Percentiles rank a stretch among this genome's conserved stretches.
Evolutionary conservation across 2,113 vertebrate genomes (phyloP).

Genomic region (Mormoops blainvillei): DNA sequence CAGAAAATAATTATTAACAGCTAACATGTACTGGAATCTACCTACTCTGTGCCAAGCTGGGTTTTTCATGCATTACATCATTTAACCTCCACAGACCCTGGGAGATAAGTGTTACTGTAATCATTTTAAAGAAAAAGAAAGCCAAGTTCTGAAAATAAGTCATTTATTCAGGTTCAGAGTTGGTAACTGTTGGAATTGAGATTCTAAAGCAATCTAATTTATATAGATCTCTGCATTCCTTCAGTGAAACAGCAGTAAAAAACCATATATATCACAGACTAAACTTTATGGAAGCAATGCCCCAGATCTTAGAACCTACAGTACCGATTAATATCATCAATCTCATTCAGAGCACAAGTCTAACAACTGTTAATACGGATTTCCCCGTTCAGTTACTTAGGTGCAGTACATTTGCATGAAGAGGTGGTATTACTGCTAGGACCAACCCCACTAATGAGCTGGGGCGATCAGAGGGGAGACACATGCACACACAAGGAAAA

Average conservation of each 20-base stretch:
- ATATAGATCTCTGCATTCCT: neutral
- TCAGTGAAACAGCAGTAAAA: neutral
- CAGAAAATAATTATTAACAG: slow-evolving; percentile 20
- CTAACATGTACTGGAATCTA: neutral
- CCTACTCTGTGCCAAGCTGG: neutral
- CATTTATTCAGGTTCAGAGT: neutral
- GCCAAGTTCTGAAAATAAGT: neutral
- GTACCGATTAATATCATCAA: slow-evolving; percentile 23
- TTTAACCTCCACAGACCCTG: neutral
- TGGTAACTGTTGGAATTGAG: neutral
- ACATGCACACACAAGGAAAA: neutral
- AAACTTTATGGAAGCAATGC: neutral
- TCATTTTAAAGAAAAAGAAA: neutral
- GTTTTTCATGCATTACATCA: neutral
- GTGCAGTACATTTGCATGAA: neutral
- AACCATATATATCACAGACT: neutral
- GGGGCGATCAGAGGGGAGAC: neutral
- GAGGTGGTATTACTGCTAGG: neutral
- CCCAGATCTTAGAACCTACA: neutral
- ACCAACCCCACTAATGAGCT: neutral
- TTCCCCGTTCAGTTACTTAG: neutral
- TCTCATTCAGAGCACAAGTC: neutral
- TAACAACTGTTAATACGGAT: neutral
- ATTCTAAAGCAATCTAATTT: slow-evolving; percentile 17
- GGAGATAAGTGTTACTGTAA: neutral